phyloP scores from a whole-genome alignment of 2,113 vertebrate genomes.

The Ciconia stormi region DNA sequence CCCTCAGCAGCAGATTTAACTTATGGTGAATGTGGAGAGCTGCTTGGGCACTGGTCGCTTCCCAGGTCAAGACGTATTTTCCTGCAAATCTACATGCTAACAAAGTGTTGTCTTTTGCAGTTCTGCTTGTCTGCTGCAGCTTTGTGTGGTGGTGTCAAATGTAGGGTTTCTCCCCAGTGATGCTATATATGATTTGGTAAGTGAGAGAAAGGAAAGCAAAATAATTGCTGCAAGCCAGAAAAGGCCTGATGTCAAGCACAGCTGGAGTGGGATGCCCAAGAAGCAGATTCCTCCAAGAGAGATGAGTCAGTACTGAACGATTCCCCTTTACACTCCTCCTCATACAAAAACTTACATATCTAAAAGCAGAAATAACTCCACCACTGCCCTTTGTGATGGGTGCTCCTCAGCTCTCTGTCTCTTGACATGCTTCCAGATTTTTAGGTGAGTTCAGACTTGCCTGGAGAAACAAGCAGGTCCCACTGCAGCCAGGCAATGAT shows the following conservation, averaged over 20 bases:
- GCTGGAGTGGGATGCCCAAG: not conserved
- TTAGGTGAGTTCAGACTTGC: not conserved
- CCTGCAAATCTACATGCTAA: not conserved
- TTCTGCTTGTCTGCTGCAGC: not conserved
- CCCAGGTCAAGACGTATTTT: not conserved
- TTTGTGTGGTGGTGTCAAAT: not conserved
- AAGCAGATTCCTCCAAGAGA: not conserved
- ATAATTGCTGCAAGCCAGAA: not conserved
- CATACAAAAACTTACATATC: not conserved
- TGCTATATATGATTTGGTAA: not conserved
- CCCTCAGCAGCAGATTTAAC: not conserved
- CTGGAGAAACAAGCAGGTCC: not conserved
- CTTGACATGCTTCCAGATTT: not conserved
- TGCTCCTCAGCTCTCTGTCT: not conserved
- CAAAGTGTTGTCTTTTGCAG: fast-evolving
- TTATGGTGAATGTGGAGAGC: not conserved
- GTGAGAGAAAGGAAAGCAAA: not conserved
- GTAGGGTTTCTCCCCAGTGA: not conserved
- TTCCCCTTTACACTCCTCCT: not conserved
- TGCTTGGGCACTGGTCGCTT: not conserved
- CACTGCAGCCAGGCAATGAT: not conserved
- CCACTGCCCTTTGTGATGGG: not conserved
- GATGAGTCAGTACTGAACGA: not conserved
- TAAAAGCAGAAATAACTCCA: not conserved
- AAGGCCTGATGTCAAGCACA: not conserved